phyloP scores from a whole-genome alignment of 1,140 invertebrate genomes.

The Cotesia typhae region DNA sequence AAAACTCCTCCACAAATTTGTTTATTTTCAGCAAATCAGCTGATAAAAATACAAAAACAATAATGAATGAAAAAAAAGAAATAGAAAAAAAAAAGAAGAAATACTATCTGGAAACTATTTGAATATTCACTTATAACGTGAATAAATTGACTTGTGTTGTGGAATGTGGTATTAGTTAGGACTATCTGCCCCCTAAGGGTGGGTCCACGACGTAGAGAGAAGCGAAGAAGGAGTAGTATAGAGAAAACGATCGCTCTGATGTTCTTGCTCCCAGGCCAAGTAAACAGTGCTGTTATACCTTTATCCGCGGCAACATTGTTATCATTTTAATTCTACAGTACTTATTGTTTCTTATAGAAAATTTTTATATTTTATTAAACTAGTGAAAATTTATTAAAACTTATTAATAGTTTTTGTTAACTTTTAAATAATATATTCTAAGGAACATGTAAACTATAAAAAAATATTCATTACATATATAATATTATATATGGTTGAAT shows the following conservation, averaged over 20 bases:
- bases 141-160: conserved; percentile 28
- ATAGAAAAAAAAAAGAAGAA: neutral
- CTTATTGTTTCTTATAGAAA: neutral
- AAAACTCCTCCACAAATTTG: too few species aligned
- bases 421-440: neutral
- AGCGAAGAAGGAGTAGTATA: conserved; percentile 33
- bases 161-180: conserved; percentile 39
- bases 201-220: conserved; percentile 5
- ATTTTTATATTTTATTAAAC: neutral
- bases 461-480: neutral
- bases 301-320: conserved; percentile 1
- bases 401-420: neutral
- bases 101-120: neutral
- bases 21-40: too few species aligned
- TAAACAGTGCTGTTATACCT: conserved; percentile 25
- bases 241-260: conserved; percentile 43
- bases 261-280: conserved; percentile 19
- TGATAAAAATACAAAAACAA: too few species aligned
- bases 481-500: conserved; percentile 7
- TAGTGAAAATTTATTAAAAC: neutral
- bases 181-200: conserved; percentile 30
- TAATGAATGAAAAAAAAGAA: neutral
- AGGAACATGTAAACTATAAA: too few species aligned
- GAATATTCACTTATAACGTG: conserved; percentile 15
- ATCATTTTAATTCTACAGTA: conserved; percentile 1